Percentiles rank a stretch among this genome's conserved stretches.
phyloP scores from a whole-genome alignment of 2,888 invertebrate species.

The Eilema sororculum region DNA sequence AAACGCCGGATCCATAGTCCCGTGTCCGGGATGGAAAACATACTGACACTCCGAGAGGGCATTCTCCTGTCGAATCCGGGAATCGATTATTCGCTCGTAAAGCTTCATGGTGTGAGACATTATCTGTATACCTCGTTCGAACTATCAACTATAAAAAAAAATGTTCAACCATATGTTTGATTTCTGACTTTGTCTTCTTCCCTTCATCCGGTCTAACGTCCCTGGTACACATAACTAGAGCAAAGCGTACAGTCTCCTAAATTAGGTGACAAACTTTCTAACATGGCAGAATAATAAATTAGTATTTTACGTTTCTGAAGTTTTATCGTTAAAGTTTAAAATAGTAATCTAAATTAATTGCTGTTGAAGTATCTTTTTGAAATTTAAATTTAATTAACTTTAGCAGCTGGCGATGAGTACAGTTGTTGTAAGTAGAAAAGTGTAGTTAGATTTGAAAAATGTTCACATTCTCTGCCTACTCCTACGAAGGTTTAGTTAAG shows the following conservation, averaged over 20 bases:
- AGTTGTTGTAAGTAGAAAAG: neutral
- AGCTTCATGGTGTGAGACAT: too few species aligned
- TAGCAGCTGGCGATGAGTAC: neutral
- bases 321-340: constrained; percentile 2
- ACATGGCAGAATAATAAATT: neutral
- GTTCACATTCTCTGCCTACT: neutral
- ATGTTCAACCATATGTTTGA: too few species aligned
- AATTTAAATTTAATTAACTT: neutral
- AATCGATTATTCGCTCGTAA: too few species aligned
- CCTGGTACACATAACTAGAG: too few species aligned
- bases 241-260: neutral
- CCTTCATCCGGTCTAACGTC: too few species aligned
- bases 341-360: neutral
- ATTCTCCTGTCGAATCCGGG: too few species aligned
- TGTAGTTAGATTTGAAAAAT: neutral
- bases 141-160: too few species aligned
- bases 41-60: too few species aligned
- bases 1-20: too few species aligned
- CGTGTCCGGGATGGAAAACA: too few species aligned
- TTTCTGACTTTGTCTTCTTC: neutral
- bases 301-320: neutral
- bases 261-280: neutral
- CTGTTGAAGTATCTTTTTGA: constrained; percentile 4
- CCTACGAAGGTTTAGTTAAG: neutral
- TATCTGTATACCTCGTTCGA: too few species aligned